These are phyloP conservation scores for Hippolais icterina DNA, from an alignment of 2,113 vertebrate genomes.

Conservation along the genomic window DNA sequence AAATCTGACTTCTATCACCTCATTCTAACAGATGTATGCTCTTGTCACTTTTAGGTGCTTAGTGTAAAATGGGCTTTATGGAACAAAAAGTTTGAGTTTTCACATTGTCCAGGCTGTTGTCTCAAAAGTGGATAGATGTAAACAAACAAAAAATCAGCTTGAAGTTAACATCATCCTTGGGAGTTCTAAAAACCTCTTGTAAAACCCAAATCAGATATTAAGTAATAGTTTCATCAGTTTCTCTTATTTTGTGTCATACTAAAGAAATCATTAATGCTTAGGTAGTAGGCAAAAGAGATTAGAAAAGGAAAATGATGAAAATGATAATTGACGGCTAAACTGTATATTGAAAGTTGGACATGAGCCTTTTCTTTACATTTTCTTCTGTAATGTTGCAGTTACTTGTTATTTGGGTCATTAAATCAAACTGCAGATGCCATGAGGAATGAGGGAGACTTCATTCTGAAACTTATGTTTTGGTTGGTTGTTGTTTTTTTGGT, in stretches of 20 bases:
- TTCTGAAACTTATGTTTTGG: not conserved
- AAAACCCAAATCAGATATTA: not conserved
- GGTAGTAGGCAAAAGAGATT: not conserved
- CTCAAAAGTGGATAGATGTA: not conserved
- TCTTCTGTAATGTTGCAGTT: not conserved
- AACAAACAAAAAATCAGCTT: not conserved
- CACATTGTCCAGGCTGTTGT: not conserved
- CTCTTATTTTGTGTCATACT: not conserved
- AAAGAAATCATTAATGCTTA: not conserved
- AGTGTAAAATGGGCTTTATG: not conserved
- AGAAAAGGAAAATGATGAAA: not conserved
- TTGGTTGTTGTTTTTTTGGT: not conserved
- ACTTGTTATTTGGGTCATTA: not conserved
- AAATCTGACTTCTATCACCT: not conserved
- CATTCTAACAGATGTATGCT: not conserved
- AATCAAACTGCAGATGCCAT: not conserved
- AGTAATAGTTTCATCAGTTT: not conserved
- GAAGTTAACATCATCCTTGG: not conserved
- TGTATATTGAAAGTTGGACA: not conserved
- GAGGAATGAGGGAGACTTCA: not conserved
- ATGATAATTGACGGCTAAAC: not conserved
- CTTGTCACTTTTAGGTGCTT: not conserved
- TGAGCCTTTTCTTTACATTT: not conserved
- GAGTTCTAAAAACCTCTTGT: not conserved
- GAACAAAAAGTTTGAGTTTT: not conserved